Base-by-base conservation (phyloP, 2,797 vertebrate genomes). In the Rhyacichthys aspro region DNA sequence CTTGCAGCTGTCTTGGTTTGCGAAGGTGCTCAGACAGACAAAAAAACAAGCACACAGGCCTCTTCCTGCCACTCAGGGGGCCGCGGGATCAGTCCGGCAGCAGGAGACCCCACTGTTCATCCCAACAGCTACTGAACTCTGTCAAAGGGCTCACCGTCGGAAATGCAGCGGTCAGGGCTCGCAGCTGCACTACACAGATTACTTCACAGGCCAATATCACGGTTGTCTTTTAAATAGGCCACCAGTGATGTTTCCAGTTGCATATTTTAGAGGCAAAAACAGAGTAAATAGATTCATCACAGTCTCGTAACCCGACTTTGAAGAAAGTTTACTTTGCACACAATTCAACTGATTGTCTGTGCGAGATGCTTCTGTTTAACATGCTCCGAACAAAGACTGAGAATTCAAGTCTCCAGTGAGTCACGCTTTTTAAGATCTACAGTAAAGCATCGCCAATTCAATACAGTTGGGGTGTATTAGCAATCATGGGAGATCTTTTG, bases 401-500 rank as follows among this genome's bases (percentile, higher is more conserved):
- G 70, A 72, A n/a, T n/a, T n/a, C n/a, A n/a, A 59, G 70, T 65
- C 86, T 87, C 86, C 61, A 74, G 82, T 52, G 87, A 84, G 78
- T 70, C 61, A 70, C 44, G 77, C 74, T 78, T 86, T 82, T 86
- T 83, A 86, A 85, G 71, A 81, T 85, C 78, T 81, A 86, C 83
- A 78, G 78, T 75, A 59, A 63, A 83, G 76, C 79, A 78, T 83
- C 77, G 77, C 71, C 62, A 82, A 86, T 82, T 83, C 70, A 86
- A 85, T 86, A 85, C 88, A 84, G 86, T 70, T 28, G 54, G 84
- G 84, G 86, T 77, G 86, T 84, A 85, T 88, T 89, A 88, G 82
- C 76, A 87, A 88, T 89, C 84, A 83, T 69, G 68, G 74, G 70
- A 79, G 78, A 88, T 89, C 88, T 89, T 91, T 91, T 92, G 88